Conservation (phyloP, 2,113 vertebrate genomes). For the Physeter macrocephalus region DNA sequence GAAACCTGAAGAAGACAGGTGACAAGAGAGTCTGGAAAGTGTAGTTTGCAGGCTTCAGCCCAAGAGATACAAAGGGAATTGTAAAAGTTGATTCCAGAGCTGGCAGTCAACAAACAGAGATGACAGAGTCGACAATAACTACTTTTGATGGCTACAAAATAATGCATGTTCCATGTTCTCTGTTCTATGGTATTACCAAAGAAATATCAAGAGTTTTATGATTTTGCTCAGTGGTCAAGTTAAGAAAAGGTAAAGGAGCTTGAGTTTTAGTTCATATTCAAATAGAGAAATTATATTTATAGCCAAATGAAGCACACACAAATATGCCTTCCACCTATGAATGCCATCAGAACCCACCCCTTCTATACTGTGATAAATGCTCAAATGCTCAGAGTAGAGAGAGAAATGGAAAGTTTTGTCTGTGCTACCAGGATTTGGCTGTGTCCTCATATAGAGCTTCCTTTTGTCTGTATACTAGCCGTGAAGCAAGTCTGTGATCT, state of each 20-base stretch:
- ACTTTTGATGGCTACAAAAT: background rate
- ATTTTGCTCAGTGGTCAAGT: background rate
- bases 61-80: background rate
- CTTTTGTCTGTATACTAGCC: background rate
- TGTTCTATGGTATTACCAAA: background rate
- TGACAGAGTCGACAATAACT: background rate
- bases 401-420: background rate
- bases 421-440: background rate
- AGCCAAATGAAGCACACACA: background rate
- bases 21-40: background rate
- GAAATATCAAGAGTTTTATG: background rate
- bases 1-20: background rate
- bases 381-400: background rate
- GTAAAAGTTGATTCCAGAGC: background rate
- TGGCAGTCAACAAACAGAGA: background rate
- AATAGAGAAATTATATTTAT: background rate
- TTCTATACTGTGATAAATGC: background rate
- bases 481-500: background rate
- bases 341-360: background rate
- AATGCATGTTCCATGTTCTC: background rate
- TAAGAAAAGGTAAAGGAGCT: background rate
- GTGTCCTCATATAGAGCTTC: rapidly evolving
- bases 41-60: background rate
- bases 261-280: background rate
- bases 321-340: background rate